Conservation (phyloP, 2,113 vertebrate species). For the Lycaon pictus region DNA sequence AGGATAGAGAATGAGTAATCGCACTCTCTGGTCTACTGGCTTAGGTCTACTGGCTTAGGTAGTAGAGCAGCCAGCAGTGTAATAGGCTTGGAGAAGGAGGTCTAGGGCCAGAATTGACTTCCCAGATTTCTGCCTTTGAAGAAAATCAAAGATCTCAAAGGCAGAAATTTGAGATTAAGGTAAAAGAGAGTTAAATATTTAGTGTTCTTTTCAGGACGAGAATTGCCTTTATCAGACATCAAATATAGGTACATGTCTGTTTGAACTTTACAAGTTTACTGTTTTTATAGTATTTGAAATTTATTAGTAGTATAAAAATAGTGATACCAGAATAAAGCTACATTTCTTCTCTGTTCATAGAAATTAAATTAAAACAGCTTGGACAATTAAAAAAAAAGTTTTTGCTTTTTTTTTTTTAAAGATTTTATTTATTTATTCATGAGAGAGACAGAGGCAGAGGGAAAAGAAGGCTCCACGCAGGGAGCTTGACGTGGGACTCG, state of each 20-base stretch:
- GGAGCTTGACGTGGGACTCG: too few relatives aligned
- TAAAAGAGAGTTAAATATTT: slow-evolving; percentile 46
- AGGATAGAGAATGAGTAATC: background rate
- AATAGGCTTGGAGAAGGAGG: background rate
- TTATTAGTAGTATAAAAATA: slow-evolving; percentile 29
- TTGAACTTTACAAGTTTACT: slow-evolving; percentile 36
- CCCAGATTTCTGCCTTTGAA: slow-evolving; percentile 43
- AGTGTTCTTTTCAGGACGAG: slow-evolving; percentile 43
- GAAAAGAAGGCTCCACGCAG: too few relatives aligned
- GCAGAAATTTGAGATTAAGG: slow-evolving; percentile 40
- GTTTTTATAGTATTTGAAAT: slow-evolving; percentile 13
- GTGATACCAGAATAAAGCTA: slow-evolving; percentile 35
- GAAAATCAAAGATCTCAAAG: slow-evolving; percentile 34
- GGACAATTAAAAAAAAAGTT: background rate
- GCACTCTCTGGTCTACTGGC: too few relatives aligned
- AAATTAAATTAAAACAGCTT: slow-evolving; percentile 29
- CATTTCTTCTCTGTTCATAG: slow-evolving; percentile 36
- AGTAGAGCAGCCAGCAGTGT: background rate
- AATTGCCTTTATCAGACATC: background rate
- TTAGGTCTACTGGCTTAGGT: too few relatives aligned
- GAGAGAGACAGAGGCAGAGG: too few relatives aligned
- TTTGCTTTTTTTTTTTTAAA: too few relatives aligned
- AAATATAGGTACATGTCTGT: background rate
- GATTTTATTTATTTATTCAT: too few relatives aligned
- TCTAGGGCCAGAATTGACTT: background rate